Conservation (phyloP, 2,797 vertebrate genomes). For the Pelobates cultripes region DNA sequence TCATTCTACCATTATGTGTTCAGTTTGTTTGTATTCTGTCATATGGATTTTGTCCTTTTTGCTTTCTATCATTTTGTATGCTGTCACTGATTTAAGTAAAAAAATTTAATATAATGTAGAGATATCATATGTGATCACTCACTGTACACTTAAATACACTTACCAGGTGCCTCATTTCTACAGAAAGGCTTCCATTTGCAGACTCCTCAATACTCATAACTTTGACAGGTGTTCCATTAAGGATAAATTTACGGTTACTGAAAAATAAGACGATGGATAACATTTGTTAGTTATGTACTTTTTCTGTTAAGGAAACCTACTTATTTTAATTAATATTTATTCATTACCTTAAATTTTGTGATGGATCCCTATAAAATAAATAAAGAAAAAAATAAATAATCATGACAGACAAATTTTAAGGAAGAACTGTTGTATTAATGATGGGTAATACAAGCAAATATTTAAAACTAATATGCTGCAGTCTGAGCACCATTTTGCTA, state of each 20-base stretch:
- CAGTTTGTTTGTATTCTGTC: too few species aligned
- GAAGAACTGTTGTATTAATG: too few species aligned
- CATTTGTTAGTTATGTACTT: background rate
- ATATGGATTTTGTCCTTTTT: too few species aligned
- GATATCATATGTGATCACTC: too few species aligned
- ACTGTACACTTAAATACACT: constrained; percentile 29
- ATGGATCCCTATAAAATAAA: constrained; percentile 67
- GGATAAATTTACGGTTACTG: constrained; percentile 93
- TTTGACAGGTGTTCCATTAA: constrained; percentile 93
- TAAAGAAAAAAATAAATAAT: background rate
- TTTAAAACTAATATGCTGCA: too few species aligned
- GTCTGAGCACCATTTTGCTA: too few species aligned
- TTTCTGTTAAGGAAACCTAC: background rate
- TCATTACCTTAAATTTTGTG: constrained; percentile 72
- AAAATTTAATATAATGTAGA: too few species aligned
- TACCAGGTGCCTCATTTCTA: constrained; percentile 96
- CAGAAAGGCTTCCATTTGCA: constrained; percentile 89
- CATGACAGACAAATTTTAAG: too few species aligned
- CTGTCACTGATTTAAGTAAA: too few species aligned
- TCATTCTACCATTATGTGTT: too few species aligned
- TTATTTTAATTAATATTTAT: background rate
- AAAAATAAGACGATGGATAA: constrained; percentile 40
- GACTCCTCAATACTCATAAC: constrained; percentile 96
- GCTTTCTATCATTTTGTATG: too few species aligned
- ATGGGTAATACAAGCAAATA: too few species aligned